Evolutionary conservation across 2,797 vertebrate genomes (phyloP).

Genomic region (Aeoliscus strigatus): DNA sequence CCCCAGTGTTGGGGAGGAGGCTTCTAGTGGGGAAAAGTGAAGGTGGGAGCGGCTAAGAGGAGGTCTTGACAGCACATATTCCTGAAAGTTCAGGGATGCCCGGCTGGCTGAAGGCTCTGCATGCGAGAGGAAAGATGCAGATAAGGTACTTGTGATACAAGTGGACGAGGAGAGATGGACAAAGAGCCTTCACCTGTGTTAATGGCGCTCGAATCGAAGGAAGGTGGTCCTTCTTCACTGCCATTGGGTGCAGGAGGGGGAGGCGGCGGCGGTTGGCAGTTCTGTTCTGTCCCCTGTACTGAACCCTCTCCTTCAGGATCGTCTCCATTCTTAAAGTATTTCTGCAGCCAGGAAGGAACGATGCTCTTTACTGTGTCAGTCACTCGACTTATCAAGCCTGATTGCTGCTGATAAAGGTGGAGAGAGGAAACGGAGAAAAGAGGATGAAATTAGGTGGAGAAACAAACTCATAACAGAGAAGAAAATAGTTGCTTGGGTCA

Average conservation of each 20-base stretch:
- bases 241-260: slow-evolving; percentile 75
- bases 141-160: slow-evolving; percentile 1
- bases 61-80: slow-evolving; percentile 84
- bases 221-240: slow-evolving; percentile 69
- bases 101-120: slow-evolving; percentile 89
- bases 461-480: neutral
- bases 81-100: slow-evolving; percentile 86
- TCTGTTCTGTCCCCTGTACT: slow-evolving; percentile 60
- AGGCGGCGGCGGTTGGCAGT: slow-evolving; percentile 70
- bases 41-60: slow-evolving; percentile 90
- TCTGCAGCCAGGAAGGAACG: slow-evolving; percentile 94
- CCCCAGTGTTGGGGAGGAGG: slow-evolving; percentile 69
- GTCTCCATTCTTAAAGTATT: slow-evolving; percentile 86
- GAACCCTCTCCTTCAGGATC: slow-evolving; percentile 47
- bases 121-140: slow-evolving; percentile 12
- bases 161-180: neutral
- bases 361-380: slow-evolving; percentile 97
- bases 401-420: slow-evolving; percentile 60
- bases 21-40: slow-evolving; percentile 83
- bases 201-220: slow-evolving; percentile 82
- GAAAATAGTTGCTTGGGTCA: neutral
- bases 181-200: slow-evolving; percentile 75
- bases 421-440: slow-evolving; percentile 3
- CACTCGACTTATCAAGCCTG: slow-evolving; percentile 92
- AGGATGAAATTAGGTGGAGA: slow-evolving; percentile 3